A percentile compares a stretch with the other conserved stretches of the same genome.
These are phyloP conservation scores for Druon quercuslanigerum DNA, from an alignment of 1,140 invertebrate genomes.

Conservation along the genomic window DNA sequence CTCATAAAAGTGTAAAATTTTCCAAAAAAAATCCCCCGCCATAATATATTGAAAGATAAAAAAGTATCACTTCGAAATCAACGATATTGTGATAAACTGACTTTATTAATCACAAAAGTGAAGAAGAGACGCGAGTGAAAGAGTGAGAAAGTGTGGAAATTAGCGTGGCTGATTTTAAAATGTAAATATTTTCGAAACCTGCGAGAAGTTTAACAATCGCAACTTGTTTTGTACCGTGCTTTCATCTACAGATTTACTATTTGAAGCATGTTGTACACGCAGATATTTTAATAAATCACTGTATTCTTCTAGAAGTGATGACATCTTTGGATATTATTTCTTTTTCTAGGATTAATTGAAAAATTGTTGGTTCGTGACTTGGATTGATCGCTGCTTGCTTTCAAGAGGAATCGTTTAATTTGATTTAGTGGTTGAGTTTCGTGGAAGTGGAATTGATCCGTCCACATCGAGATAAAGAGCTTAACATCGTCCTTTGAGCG, in stretches of 20 bases:
- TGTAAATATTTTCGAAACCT: not conserved
- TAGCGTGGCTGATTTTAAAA: not conserved
- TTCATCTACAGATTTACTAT: slow-evolving; percentile 16
- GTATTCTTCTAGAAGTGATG: slow-evolving; percentile 62
- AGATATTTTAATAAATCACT: slow-evolving; percentile 66
- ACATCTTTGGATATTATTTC: slow-evolving; percentile 14
- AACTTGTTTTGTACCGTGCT: not conserved
- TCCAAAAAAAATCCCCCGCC: not conserved
- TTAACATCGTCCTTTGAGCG: slow-evolving; percentile 20
- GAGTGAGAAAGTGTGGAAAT: not conserved
- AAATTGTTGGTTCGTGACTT: slow-evolving; percentile 1
- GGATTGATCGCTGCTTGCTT: not conserved
- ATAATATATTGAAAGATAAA: not conserved
- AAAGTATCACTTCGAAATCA: slow-evolving; percentile 20
- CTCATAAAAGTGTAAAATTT: not conserved
- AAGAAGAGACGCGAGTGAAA: not conserved
- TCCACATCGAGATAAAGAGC: slow-evolving; percentile 10
- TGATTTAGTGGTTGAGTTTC: slow-evolving; percentile 9
- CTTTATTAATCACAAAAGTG: not conserved
- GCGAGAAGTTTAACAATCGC: not conserved
- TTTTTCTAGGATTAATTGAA: not conserved
- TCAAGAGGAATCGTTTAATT: slow-evolving; percentile 1
- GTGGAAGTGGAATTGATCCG: slow-evolving; percentile 23
- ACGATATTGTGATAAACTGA: not conserved
- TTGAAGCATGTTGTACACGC: slow-evolving; percentile 37